These are phyloP conservation scores for Cephus pygmeus DNA, from an alignment of 2,888 invertebrate genomes.

Conservation along the genomic window DNA sequence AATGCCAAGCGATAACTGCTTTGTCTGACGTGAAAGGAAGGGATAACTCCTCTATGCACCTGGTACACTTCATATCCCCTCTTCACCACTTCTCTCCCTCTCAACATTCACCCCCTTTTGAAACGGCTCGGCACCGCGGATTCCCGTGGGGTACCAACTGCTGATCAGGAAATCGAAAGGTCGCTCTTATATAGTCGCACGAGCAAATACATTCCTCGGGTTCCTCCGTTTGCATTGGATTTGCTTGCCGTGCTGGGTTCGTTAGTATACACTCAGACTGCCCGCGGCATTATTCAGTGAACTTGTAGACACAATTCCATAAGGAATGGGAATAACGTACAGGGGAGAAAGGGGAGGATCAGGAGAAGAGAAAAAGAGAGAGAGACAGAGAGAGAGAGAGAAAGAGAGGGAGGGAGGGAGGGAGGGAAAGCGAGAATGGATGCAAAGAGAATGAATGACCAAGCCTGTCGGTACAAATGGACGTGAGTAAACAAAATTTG, in stretches of 20 bases:
- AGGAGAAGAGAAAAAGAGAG: too few relatives aligned
- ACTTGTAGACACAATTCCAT: neutral
- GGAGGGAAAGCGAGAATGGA: neutral
- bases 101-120: neutral
- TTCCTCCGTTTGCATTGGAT: slow-evolving; percentile 8
- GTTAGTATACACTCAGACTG: neutral
- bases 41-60: neutral
- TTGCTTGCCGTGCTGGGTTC: neutral
- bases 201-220: slow-evolving; percentile 6
- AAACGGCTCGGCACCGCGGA: neutral
- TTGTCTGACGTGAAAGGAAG: neutral
- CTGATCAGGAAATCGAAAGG: slow-evolving; percentile 3
- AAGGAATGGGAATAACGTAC: neutral
- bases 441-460: neutral
- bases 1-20: neutral
- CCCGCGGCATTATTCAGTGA: neutral
- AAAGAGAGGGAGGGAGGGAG: too few relatives aligned
- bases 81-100: neutral
- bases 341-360: neutral
- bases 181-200: slow-evolving; percentile 2
- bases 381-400: too few relatives aligned
- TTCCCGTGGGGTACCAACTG: slow-evolving; percentile 4
- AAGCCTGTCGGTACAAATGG: neutral
- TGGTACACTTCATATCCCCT: slow-evolving; percentile 1
- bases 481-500: neutral